Percentiles rank a stretch among this genome's conserved stretches.
Evolutionary conservation across 2,797 vertebrate species (phyloP).

Genomic region (Spheniscus humboldti): DNA sequence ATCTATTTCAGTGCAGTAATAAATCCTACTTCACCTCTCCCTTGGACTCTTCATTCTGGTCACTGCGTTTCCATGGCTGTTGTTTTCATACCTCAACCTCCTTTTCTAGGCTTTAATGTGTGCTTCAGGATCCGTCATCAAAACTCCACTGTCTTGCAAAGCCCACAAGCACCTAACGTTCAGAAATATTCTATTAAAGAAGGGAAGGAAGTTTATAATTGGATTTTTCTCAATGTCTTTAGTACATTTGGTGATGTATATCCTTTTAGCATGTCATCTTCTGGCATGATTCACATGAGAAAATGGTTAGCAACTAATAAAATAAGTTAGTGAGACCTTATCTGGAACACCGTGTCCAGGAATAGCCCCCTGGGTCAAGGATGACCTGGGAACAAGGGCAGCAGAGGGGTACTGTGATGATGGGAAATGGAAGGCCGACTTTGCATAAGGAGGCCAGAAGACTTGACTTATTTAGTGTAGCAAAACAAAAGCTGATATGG

Average conservation of each 20-base stretch:
- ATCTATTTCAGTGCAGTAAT: neutral
- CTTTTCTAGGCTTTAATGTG: neutral
- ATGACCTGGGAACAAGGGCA: neutral
- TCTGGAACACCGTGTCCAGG: neutral
- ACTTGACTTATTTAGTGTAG: neutral
- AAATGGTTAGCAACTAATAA: neutral
- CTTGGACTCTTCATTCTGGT: neutral
- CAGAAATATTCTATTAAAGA: neutral
- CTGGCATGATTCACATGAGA: neutral
- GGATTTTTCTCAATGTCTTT: neutral
- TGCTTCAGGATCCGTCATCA: neutral
- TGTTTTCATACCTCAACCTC: neutral
- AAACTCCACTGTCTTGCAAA: neutral
- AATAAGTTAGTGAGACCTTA: neutral
- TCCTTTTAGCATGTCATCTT: neutral
- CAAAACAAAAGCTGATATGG: slow-evolving; percentile 28
- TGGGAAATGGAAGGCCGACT: neutral
- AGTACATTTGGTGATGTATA: neutral
- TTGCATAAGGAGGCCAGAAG: neutral
- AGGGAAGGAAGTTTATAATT: neutral
- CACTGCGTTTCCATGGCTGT: neutral
- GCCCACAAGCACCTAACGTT: neutral
- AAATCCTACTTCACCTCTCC: slow-evolving; percentile 28
- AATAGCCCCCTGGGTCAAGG: neutral
- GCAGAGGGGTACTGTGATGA: neutral